Evolutionary conservation across 1,140 invertebrate genomes (phyloP).

Genomic region (Ooceraea biroi): DNA sequence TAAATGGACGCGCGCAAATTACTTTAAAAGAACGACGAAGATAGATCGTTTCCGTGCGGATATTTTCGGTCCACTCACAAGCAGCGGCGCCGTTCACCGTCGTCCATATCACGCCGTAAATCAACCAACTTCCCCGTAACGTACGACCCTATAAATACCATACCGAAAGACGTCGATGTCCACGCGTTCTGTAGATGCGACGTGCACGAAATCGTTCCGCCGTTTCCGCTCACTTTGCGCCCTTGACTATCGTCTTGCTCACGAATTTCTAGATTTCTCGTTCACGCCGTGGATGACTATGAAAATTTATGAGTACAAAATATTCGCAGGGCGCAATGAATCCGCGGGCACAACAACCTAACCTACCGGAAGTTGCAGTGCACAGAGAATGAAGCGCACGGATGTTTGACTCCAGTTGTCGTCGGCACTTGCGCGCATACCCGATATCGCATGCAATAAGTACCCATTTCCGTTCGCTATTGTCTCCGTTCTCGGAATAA

Average conservation of each 20-base stretch:
- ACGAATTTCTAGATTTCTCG: slow-evolving; percentile 52
- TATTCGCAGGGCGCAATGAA: no score
- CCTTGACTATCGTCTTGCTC: slow-evolving; percentile 49
- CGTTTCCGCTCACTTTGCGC: slow-evolving; percentile 50
- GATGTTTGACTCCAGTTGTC: background rate
- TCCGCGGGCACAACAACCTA: slow-evolving; percentile 31
- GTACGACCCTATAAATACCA: slow-evolving; percentile 46
- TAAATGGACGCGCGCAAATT: slow-evolving; percentile 44
- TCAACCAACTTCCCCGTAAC: slow-evolving; percentile 41
- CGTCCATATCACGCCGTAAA: slow-evolving; percentile 37
- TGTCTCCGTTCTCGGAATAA: background rate
- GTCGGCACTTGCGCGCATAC: background rate
- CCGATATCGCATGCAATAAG: slow-evolving; percentile 2
- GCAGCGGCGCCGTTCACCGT: slow-evolving; percentile 23
- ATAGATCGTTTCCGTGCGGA: slow-evolving; percentile 32
- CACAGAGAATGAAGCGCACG: background rate
- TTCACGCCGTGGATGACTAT: slow-evolving; percentile 25
- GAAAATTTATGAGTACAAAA: background rate
- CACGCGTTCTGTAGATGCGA: background rate
- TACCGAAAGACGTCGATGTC: background rate
- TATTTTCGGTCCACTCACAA: slow-evolving; percentile 37
- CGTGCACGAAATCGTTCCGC: slow-evolving; percentile 39
- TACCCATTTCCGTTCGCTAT: background rate
- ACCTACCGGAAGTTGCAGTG: slow-evolving; percentile 23
- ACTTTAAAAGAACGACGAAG: slow-evolving; percentile 51